phyloP scores from a whole-genome alignment of 2,888 invertebrate species.

The Pristionchus maxplancki region DNA sequence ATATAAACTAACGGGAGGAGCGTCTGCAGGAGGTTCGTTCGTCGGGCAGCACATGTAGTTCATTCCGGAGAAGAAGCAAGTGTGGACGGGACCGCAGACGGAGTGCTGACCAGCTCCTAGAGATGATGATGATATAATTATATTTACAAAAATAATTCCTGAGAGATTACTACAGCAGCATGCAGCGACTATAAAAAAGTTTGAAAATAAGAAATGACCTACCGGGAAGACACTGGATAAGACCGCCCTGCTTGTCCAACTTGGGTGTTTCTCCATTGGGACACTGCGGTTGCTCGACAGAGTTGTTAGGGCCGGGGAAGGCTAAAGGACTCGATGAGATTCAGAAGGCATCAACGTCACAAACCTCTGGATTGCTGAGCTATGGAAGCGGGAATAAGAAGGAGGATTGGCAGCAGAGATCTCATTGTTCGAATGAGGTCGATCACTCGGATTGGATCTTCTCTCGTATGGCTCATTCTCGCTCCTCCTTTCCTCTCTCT shows the following conservation, averaged over 20 bases:
- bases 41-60: conserved; percentile 77
- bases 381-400: background rate
- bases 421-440: conserved; percentile 36
- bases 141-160: background rate
- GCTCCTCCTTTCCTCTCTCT: conserved; percentile 21
- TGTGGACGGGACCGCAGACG: conserved; percentile 71
- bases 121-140: background rate
- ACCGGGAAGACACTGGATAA: conserved; percentile 75
- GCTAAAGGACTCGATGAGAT: conserved; percentile 17
- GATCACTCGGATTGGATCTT: conserved; percentile 22
- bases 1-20: conserved; percentile 3
- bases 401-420: conserved; percentile 8
- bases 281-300: conserved; percentile 61
- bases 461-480: conserved; percentile 27
- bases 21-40: conserved; percentile 68
- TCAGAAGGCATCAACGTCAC: background rate
- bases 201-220: background rate
- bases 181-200: background rate
- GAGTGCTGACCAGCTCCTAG: conserved; percentile 66
- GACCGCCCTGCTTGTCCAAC: conserved; percentile 61
- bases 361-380: conserved; percentile 33
- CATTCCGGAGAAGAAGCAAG: conserved; percentile 76
- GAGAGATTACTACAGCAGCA: background rate
- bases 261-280: conserved; percentile 73
- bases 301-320: conserved; percentile 23